Base-by-base conservation (phyloP, 2,888 invertebrate species). In the Oxyscelio sp. region DNA sequence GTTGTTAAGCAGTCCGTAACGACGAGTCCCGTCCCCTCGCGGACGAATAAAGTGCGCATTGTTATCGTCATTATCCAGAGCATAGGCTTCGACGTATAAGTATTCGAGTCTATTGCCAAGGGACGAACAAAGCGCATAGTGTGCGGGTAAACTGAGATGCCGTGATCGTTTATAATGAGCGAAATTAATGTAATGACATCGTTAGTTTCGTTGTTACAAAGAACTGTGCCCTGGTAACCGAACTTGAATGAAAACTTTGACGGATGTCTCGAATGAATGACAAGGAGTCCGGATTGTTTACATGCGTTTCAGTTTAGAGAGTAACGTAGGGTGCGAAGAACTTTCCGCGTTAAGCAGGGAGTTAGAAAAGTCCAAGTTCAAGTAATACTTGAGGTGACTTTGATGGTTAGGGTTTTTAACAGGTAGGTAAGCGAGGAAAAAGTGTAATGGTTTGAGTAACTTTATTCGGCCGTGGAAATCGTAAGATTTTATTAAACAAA, bases 1-100 rank as follows among this genome's bases (percentile, higher is more conserved):
- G 78, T 89, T 86, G 91, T 90, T 90, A 91, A 91, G 90, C 88
- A 90, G 88, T 75, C 85, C 80, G 89, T 87, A 88, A 89, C 86
- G 86, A 86, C 65, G 83, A 61, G 27, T 21, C 65, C 43, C 61
- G 71, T 43, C 65, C 81, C 65, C 68, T 61, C 40, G 48, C 50
- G 22, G 17, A 66, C 45, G 79, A 80, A 80, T 83, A 79, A 83
- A 85, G 81, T 78, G 80, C 24, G 73, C 82, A 75, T 83, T 82
- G 79, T 82, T 80, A 70, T 63, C 82, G 58, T 77, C 80, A 54
- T 82, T 85, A 79, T 77, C 65, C 40, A 9, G 77, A 24, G 71
- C 74, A 61, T 75, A 75, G 81, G 63, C 74, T 52, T 52, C 74
- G 59, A 15, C 59, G 65, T 38, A 40, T 59, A 74, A 66, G 56